A percentile compares a stretch with the other conserved stretches of the same genome.
These are phyloP conservation scores for Ooceraea biroi DNA, from an alignment of 1,140 invertebrate genomes.

Conservation along the genomic window DNA sequence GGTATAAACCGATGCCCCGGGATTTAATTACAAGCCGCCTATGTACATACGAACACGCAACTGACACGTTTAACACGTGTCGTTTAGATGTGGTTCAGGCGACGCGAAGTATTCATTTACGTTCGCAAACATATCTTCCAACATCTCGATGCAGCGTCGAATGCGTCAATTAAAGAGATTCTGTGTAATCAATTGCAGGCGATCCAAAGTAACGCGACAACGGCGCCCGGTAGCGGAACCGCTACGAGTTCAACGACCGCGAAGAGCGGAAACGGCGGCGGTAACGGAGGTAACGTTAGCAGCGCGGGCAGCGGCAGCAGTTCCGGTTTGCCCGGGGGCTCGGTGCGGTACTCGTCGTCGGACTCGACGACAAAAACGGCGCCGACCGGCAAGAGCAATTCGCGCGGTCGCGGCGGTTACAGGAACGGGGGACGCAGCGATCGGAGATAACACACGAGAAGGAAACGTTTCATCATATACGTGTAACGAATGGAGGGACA, in stretches of 20 bases:
- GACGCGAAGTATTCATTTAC: not conserved
- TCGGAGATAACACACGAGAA: slow-evolving; percentile 86
- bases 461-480: slow-evolving; percentile 64
- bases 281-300: slow-evolving; percentile 78
- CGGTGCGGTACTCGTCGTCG: slow-evolving; percentile 76
- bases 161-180: not conserved
- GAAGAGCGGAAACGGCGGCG: slow-evolving; percentile 85
- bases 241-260: slow-evolving; percentile 82
- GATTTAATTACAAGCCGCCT: not conserved
- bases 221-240: slow-evolving; percentile 72
- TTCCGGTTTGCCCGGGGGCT: slow-evolving; percentile 76
- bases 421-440: slow-evolving; percentile 85
- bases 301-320: slow-evolving; percentile 16
- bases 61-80: not conserved
- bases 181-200: slow-evolving; percentile 66
- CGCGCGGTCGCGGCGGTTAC: slow-evolving; percentile 86
- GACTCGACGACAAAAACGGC: slow-evolving; percentile 76
- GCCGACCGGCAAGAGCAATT: slow-evolving; percentile 86
- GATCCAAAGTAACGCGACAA: slow-evolving; percentile 79
- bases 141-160: not conserved
- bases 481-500: slow-evolving; percentile 42
- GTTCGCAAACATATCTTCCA: not conserved
- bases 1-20: not conserved
- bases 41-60: not conserved
- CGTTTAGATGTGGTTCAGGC: not conserved